These are phyloP conservation scores for Drosophila emarginata DNA, from an alignment of 2,888 invertebrate species.

Conservation along the genomic window DNA sequence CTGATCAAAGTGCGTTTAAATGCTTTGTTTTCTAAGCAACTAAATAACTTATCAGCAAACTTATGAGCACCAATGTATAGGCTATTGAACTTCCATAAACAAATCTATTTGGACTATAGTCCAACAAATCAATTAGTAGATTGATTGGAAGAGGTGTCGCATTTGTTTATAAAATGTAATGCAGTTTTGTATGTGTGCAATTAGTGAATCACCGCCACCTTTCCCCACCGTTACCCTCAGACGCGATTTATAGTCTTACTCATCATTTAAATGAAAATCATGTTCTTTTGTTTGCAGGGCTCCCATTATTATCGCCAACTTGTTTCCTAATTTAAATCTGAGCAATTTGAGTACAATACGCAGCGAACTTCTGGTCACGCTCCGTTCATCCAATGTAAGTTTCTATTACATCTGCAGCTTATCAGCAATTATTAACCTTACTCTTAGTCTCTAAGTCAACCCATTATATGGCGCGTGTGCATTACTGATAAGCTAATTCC, in stretches of 20 bases:
- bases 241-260: background rate
- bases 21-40: slow-evolving; percentile 52
- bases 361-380: slow-evolving; percentile 75
- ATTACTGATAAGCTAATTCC: background rate
- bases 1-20: slow-evolving; percentile 49
- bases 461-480: slow-evolving; percentile 14
- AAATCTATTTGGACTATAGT: slow-evolving; percentile 56
- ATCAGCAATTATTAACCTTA: slow-evolving; percentile 35
- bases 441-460: slow-evolving; percentile 30
- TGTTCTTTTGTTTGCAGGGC: slow-evolving; percentile 67
- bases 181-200: background rate
- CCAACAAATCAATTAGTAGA: slow-evolving; percentile 42
- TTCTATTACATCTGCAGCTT: slow-evolving; percentile 20
- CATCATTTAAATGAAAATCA: background rate
- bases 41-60: slow-evolving; percentile 57
- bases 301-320: slow-evolving; percentile 77
- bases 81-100: slow-evolving; percentile 40
- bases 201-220: background rate
- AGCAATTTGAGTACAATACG: slow-evolving; percentile 79
- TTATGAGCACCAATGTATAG: slow-evolving; percentile 25
- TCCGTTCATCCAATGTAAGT: slow-evolving; percentile 74
- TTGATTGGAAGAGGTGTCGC: slow-evolving; percentile 33
- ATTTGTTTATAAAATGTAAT: background rate
- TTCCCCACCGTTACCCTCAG: too few species aligned
- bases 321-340: slow-evolving; percentile 80